Conservation (phyloP, 2,888 invertebrate genomes). For the Auanema freiburgensis region DNA sequence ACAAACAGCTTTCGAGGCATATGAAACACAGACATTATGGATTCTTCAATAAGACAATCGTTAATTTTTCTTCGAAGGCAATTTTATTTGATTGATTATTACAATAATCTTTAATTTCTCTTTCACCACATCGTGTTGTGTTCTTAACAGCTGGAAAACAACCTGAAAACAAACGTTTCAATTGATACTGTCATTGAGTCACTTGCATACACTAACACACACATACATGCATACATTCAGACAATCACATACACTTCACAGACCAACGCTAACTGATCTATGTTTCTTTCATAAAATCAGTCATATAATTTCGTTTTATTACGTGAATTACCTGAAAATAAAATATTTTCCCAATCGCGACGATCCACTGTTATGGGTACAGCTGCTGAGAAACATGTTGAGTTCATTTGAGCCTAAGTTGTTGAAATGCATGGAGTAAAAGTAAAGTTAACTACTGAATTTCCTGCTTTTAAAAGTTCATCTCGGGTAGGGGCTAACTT, state of each 20-base stretch:
- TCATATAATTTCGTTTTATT: not conserved
- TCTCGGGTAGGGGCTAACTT: conserved; percentile 42
- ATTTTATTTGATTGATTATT: conserved; percentile 37
- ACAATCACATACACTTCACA: no score
- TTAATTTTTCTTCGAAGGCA: conserved; percentile 48
- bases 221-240: no score
- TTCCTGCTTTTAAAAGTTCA: conserved; percentile 41
- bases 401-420: conserved; percentile 40
- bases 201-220: not conserved
- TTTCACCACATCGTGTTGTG: conserved; percentile 41
- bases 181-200: not conserved
- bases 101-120: conserved; percentile 38
- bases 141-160: conserved; percentile 47
- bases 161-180: conserved; percentile 20
- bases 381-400: conserved; percentile 47
- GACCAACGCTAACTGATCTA: no score
- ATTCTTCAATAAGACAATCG: conserved; percentile 40
- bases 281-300: no score
- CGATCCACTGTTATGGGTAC: conserved; percentile 46
- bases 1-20: not conserved
- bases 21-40: conserved; percentile 5
- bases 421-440: not conserved
- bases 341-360: conserved; percentile 45
- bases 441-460: conserved; percentile 24
- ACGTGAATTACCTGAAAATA: conserved; percentile 36